phyloP scores from a whole-genome alignment of 2,888 invertebrate species.

The Papilio protenor region DNA sequence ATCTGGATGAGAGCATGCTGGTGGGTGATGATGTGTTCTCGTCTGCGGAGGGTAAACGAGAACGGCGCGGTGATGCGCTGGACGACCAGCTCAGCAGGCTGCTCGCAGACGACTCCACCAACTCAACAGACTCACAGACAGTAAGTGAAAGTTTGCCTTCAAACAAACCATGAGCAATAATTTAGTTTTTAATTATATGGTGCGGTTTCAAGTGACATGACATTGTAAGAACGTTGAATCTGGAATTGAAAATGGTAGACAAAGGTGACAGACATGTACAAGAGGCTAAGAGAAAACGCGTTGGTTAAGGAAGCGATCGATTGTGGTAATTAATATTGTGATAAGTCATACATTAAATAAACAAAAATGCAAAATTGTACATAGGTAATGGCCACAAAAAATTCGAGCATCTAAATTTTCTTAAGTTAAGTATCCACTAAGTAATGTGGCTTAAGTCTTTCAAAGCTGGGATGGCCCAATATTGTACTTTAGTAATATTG shows the following conservation, averaged over 20 bases:
- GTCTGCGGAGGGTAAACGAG: slow-evolving; percentile 60
- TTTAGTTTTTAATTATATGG: slow-evolving; percentile 56
- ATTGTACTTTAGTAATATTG: background rate
- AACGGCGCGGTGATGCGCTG: slow-evolving; percentile 60
- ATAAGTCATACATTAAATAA: slow-evolving; percentile 3
- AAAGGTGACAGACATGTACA: slow-evolving; percentile 16
- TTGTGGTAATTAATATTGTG: background rate
- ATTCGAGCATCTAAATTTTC: background rate
- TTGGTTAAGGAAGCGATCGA: slow-evolving; percentile 12
- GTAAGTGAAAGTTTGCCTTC: slow-evolving; percentile 75
- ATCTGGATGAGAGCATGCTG: slow-evolving; percentile 79
- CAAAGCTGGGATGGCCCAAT: background rate
- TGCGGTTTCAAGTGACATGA: slow-evolving; percentile 54
- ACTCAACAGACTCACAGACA: slow-evolving; percentile 70
- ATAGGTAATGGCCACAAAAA: background rate
- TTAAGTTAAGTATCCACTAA: background rate
- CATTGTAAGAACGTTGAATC: slow-evolving; percentile 48
- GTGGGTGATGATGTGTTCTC: slow-evolving; percentile 76
- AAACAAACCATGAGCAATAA: slow-evolving; percentile 72
- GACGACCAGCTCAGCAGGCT: slow-evolving; percentile 71
- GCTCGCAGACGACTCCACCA: slow-evolving; percentile 70
- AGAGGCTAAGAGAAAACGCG: slow-evolving; percentile 45
- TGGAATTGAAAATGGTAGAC: slow-evolving; percentile 1
- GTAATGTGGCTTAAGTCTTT: background rate
- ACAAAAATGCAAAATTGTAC: slow-evolving; percentile 18